phyloP scores from a whole-genome alignment of 2,797 vertebrate species.

The Eleutherodactylus coqui region DNA sequence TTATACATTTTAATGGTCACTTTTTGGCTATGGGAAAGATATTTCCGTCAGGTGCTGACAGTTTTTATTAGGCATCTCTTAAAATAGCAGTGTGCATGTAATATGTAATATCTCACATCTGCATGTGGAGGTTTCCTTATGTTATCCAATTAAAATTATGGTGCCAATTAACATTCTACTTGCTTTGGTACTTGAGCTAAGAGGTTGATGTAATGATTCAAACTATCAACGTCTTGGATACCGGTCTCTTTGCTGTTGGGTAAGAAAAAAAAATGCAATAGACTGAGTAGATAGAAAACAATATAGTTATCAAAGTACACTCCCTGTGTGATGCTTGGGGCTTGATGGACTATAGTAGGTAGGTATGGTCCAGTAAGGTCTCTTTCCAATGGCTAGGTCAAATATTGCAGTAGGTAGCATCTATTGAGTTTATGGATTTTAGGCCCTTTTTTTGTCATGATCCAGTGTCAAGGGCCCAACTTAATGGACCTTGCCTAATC shows the following conservation, averaged over 20 bases:
- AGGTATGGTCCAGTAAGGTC: background rate
- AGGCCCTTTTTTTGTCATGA: no score
- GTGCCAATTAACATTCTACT: constrained; percentile 49
- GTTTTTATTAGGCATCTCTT: constrained; percentile 45
- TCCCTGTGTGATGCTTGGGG: background rate
- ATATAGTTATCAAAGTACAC: background rate
- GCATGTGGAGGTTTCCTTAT: constrained; percentile 29
- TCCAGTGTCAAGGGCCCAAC: no score
- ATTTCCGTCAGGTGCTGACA: constrained; percentile 41
- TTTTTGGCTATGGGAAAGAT: constrained; percentile 37
- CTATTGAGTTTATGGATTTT: background rate
- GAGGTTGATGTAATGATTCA: constrained; percentile 28
- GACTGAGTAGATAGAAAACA: background rate
- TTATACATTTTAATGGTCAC: constrained; percentile 53
- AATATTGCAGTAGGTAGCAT: background rate
- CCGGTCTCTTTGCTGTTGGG: background rate
- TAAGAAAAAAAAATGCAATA: background rate
- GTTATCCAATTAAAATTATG: constrained; percentile 52
- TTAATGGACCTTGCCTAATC: background rate
- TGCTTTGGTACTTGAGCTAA: constrained; percentile 28
- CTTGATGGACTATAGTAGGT: background rate
- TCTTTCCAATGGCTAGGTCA: no score
- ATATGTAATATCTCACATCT: constrained; percentile 32
- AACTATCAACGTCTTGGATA: background rate
- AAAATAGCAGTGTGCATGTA: constrained; percentile 5